Evolutionary conservation across 1,140 invertebrate genomes (phyloP).

Genomic region (Cyclina sinensis): DNA sequence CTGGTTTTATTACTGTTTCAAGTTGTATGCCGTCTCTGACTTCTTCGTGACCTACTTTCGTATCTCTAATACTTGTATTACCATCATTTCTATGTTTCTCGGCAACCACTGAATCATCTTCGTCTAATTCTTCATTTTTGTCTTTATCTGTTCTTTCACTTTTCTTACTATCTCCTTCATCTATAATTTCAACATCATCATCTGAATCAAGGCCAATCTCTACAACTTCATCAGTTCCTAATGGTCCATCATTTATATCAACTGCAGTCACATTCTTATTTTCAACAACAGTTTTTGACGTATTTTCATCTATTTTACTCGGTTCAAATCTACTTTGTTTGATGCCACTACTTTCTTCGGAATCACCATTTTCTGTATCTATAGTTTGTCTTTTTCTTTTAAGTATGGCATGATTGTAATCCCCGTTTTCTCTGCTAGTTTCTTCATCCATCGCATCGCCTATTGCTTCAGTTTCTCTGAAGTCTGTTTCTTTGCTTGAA

Average conservation of each 20-base stretch:
- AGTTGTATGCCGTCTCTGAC: background rate
- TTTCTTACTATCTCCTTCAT: background rate
- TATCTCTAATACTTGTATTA: background rate
- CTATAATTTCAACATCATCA: background rate
- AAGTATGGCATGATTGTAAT: background rate
- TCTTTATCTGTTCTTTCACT: too few species aligned
- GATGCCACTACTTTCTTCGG: background rate
- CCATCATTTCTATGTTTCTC: background rate
- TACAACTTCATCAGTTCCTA: background rate
- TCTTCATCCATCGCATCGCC: background rate
- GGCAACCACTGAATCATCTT: background rate
- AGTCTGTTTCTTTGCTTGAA: background rate
- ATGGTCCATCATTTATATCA: background rate
- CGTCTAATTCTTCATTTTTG: background rate
- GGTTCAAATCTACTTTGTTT: background rate
- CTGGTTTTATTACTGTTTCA: background rate
- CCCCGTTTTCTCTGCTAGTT: background rate
- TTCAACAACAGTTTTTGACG: background rate
- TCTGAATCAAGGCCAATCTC: background rate
- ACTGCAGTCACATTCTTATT: background rate
- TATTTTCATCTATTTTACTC: background rate
- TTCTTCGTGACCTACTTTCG: background rate
- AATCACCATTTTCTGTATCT: background rate
- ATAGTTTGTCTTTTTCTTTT: constrained; percentile 21
- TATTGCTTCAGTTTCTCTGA: background rate